These are phyloP conservation scores for Urophycis tenuis DNA, from an alignment of 2,797 vertebrate species.

Conservation along the genomic window DNA sequence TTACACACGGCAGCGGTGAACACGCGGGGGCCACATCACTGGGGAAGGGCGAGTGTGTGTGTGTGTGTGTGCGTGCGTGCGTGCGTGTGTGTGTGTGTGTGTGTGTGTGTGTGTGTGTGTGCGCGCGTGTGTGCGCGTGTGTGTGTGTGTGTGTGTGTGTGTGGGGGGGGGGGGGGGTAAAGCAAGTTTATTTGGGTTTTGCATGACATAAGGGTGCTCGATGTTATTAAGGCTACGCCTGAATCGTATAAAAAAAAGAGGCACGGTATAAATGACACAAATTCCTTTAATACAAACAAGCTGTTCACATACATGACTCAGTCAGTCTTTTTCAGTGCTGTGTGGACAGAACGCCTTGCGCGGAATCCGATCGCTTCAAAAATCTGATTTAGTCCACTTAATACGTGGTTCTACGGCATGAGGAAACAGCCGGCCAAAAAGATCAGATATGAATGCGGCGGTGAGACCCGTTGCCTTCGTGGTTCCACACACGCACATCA, in stretches of 20 bases:
- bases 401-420: neutral
- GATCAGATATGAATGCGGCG: neutral
- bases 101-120: too few species aligned
- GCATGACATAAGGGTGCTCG: too few species aligned
- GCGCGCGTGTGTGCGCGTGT: too few species aligned
- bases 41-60: neutral
- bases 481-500: neutral
- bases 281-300: neutral
- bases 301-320: neutral
- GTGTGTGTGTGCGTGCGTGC: too few species aligned
- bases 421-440: neutral
- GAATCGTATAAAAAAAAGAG: neutral
- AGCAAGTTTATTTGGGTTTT: neutral
- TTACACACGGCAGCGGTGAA: slow-evolving; percentile 42
- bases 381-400: neutral
- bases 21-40: neutral
- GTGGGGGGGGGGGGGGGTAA: neutral
- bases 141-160: too few species aligned
- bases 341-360: neutral
- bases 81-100: too few species aligned
- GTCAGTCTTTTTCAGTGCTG: neutral
- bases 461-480: neutral
- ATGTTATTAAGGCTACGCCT: neutral
- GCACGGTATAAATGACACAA: neutral
- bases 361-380: neutral